Percentiles rank a stretch among this genome's conserved stretches.
Evolutionary conservation across 1,140 invertebrate genomes (phyloP).

Genomic region (Oedothorax gibbosus): DNA sequence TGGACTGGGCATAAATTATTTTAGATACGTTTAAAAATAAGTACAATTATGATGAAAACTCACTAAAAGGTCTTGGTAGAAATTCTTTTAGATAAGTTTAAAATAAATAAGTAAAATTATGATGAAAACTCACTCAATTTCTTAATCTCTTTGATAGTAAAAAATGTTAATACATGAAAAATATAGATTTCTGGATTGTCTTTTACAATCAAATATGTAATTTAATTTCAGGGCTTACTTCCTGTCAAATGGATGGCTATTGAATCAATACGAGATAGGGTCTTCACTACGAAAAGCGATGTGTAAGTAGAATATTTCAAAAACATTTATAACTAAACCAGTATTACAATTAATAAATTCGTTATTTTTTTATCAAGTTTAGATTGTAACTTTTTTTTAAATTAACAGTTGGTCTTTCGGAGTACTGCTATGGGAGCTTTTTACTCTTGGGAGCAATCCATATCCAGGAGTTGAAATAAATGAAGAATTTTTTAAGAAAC

Average conservation of each 20-base stretch:
- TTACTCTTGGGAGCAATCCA: constrained; percentile 83
- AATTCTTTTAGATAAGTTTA: no score
- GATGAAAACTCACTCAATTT: no score
- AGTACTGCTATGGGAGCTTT: constrained; percentile 84
- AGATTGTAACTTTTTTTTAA: background rate
- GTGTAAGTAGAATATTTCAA: constrained; percentile 64
- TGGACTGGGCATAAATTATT: no score
- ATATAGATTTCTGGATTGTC: background rate
- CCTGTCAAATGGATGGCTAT: constrained; percentile 74
- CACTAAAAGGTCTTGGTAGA: no score
- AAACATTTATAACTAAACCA: background rate
- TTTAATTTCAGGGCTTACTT: constrained; percentile 66
- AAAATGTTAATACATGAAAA: background rate
- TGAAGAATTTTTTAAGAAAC: constrained; percentile 76
- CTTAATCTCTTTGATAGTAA: no score
- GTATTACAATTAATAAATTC: background rate
- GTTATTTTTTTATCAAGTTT: background rate
- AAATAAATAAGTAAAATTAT: no score
- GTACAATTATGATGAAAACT: no score
- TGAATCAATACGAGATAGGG: constrained; percentile 68
- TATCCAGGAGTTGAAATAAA: constrained; percentile 75
- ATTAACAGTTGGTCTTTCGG: constrained; percentile 80
- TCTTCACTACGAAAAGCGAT: constrained; percentile 70
- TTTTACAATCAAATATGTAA: background rate
- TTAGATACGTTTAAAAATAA: no score